A percentile compares a stretch with the other conserved stretches of the same genome.
Evolutionary conservation across 2,888 invertebrate genomes (phyloP).

Genomic region (Pheosia tremula): DNA sequence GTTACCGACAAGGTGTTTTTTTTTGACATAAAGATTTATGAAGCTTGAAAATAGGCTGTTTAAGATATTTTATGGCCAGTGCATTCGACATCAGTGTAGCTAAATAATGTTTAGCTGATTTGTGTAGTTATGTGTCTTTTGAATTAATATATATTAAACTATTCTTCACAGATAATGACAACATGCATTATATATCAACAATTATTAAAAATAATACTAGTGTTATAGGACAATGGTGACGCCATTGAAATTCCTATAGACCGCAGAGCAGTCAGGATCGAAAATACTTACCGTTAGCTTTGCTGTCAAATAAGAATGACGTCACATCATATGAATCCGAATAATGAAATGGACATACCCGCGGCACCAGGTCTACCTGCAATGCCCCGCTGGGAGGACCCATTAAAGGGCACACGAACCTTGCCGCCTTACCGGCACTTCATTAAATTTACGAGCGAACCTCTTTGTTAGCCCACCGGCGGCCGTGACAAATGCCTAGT

Average conservation of each 20-base stretch:
- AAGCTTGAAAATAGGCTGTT: neutral
- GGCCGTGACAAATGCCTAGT: constrained; percentile 1
- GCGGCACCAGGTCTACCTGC: constrained; percentile 26
- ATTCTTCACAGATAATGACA: too few species aligned
- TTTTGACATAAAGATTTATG: constrained; percentile 1
- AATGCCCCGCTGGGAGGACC: constrained; percentile 49
- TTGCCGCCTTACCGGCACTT: constrained; percentile 54
- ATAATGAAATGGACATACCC: neutral
- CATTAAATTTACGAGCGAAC: constrained; percentile 63
- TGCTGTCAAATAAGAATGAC: neutral
- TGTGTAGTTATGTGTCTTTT: too few species aligned
- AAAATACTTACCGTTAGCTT: too few species aligned
- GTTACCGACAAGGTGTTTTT: constrained; percentile 19
- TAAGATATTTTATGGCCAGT: neutral
- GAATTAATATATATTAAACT: too few species aligned
- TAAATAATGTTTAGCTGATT: neutral
- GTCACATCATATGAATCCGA: neutral
- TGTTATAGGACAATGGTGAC: too few species aligned
- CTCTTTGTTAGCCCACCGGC: constrained; percentile 51
- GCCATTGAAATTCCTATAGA: too few species aligned
- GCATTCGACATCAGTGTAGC: neutral
- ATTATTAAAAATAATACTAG: too few species aligned
- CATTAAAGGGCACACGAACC: constrained; percentile 22
- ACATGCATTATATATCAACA: too few species aligned
- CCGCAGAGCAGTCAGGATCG: too few species aligned